phyloP scores from a whole-genome alignment of 30 jellyfish, hydroid and myxozoan genomes.

The Chrysaora quinquecirrha region DNA sequence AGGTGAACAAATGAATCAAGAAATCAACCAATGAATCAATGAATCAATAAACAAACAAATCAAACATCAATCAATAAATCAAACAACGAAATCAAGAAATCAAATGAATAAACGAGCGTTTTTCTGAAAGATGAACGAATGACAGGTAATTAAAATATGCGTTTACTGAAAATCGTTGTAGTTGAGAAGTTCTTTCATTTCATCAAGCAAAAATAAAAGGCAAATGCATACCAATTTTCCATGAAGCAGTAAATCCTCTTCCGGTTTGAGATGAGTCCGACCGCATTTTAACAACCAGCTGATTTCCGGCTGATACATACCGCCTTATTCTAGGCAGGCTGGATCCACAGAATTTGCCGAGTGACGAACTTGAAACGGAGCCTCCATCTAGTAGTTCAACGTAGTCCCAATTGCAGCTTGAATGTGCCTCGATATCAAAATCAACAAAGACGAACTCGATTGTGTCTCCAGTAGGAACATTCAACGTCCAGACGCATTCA shows the following conservation, averaged over 20 bases:
- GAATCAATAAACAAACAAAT: no score
- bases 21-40: no score
- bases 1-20: no score
- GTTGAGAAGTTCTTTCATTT: no score
- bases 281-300: conserved; percentile 52
- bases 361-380: conserved; percentile 28
- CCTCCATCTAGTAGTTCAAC: conserved; percentile 76
- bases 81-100: no score
- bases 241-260: conserved; percentile 76
- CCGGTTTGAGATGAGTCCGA: conserved; percentile 63
- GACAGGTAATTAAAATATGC: no score
- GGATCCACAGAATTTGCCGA: conserved; percentile 62
- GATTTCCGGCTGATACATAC: conserved; percentile 61
- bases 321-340: conserved; percentile 40
- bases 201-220: no score
- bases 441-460: conserved; percentile 43
- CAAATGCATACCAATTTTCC: conserved; percentile 66
- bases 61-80: no score
- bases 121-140: no score
- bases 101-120: no score
- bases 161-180: no score
- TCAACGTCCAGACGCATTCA: conserved; percentile 66
- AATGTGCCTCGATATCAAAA: conserved; percentile 66
- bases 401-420: conserved; percentile 55
- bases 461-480: conserved; percentile 71